These are phyloP conservation scores for Melanerpes aurifrons DNA, from an alignment of 2,113 vertebrate species.

Conservation along the genomic window DNA sequence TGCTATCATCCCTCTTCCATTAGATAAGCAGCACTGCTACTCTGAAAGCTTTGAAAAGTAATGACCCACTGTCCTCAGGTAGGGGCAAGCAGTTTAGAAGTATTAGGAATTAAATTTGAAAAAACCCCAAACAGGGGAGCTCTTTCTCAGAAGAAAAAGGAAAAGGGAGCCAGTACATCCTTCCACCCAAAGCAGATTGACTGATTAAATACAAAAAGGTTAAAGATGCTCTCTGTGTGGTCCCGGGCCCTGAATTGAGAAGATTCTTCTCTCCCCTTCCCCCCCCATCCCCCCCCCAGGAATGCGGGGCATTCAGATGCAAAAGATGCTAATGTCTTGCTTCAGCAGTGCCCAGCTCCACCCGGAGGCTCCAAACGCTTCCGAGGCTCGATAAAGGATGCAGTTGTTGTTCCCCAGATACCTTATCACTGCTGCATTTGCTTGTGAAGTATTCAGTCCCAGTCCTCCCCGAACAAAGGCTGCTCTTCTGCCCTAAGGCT, in stretches of 20 bases:
- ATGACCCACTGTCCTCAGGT: fast-evolving
- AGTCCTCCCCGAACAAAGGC: fast-evolving
- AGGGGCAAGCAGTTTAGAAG: not conserved
- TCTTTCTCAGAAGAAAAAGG: not conserved
- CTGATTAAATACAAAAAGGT: not conserved
- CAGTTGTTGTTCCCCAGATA: not conserved
- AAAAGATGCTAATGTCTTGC: conserved; percentile 51
- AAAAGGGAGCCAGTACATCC: not conserved
- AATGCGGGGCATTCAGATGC: conserved; percentile 74
- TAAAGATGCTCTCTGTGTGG: conserved; percentile 53
- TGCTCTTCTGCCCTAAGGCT: not conserved
- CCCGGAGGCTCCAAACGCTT: not conserved
- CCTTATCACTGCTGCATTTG: not conserved
- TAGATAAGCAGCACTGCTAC: fast-evolving
- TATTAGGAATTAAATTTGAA: not conserved
- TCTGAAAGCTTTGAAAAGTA: no score
- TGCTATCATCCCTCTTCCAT: no score
- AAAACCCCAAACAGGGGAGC: not conserved
- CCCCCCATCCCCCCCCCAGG: conserved; percentile 16
- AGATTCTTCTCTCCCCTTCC: conserved; percentile 12
- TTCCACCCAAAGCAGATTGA: not conserved
- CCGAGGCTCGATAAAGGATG: not conserved
- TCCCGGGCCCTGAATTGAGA: conserved; percentile 31
- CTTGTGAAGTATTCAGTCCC: not conserved
- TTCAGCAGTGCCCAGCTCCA: not conserved